phyloP scores from a whole-genome alignment of 1,140 invertebrate species.

The Stegodyphus mimosarum region DNA sequence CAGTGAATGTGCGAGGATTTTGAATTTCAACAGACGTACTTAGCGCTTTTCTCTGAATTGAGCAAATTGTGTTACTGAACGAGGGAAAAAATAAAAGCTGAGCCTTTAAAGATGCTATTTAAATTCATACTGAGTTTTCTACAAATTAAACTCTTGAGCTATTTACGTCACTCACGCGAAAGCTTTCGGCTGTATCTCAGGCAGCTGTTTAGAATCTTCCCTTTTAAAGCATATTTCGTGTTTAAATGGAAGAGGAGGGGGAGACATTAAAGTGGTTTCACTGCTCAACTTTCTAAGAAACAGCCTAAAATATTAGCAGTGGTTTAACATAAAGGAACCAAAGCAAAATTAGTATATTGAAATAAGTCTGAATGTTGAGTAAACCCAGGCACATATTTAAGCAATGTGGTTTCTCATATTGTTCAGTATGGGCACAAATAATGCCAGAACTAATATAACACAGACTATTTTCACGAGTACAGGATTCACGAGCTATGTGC shows the following conservation, averaged over 20 bases:
- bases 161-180: slow-evolving; percentile 41
- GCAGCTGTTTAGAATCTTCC: slow-evolving; percentile 17
- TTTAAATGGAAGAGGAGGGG: slow-evolving; percentile 9
- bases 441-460: no score
- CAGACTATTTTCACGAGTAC: no score
- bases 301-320: no score
- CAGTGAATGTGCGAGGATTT: not conserved
- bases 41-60: not conserved
- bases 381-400: no score
- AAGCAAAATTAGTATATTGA: no score
- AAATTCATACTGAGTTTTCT: slow-evolving; percentile 42
- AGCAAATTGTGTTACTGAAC: not conserved
- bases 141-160: slow-evolving; percentile 5
- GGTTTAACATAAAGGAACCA: no score
- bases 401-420: no score
- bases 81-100: slow-evolving; percentile 1
- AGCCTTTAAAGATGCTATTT: slow-evolving; percentile 4
- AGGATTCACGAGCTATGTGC: no score
- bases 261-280: no score
- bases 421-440: no score
- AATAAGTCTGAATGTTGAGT: no score
- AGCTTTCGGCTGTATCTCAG: slow-evolving; percentile 32
- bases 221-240: slow-evolving; percentile 43
- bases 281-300: no score
- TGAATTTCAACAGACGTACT: not conserved